Evolutionary conservation across 2,797 vertebrate genomes (phyloP).

Genomic region (Falco columbarius): DNA sequence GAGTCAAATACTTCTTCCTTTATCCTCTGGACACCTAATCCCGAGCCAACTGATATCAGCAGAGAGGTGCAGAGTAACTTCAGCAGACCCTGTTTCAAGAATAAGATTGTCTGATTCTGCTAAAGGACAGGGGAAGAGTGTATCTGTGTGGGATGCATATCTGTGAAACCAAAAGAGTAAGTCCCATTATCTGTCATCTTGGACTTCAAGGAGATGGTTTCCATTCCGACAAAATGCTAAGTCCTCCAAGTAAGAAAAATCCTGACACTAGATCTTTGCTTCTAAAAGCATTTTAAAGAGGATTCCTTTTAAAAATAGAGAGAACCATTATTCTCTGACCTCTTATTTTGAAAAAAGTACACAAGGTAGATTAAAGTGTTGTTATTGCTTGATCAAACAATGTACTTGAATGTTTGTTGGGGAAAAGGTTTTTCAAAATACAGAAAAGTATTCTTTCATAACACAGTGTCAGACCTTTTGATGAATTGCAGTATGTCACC

Average conservation of each 20-base stretch:
- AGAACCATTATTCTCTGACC: slow-evolving; percentile 2
- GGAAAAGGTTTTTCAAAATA: slow-evolving; percentile 34
- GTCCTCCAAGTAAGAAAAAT: background rate
- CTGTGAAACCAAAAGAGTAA: background rate
- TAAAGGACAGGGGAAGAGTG: background rate
- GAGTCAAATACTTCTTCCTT: background rate
- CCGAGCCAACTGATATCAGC: background rate
- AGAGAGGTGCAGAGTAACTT: background rate
- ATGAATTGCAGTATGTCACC: slow-evolving; percentile 32
- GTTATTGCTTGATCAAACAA: slow-evolving; percentile 57
- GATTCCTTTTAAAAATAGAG: slow-evolving; percentile 7
- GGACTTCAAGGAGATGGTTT: background rate
- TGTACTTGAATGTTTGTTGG: slow-evolving; percentile 11
- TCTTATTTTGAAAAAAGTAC: slow-evolving; percentile 33
- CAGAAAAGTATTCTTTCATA: slow-evolving; percentile 8
- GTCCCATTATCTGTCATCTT: background rate
- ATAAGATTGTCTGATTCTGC: background rate
- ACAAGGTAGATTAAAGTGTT: slow-evolving; percentile 26
- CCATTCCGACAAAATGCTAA: background rate
- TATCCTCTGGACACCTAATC: background rate
- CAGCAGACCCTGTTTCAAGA: background rate
- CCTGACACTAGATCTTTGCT: background rate
- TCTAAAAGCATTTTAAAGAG: slow-evolving; percentile 17
- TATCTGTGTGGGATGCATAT: background rate
- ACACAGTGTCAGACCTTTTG: slow-evolving; percentile 9